Base-by-base conservation (phyloP, 92 coral and sea anemone species). In the Paragorgia papillata region DNA sequence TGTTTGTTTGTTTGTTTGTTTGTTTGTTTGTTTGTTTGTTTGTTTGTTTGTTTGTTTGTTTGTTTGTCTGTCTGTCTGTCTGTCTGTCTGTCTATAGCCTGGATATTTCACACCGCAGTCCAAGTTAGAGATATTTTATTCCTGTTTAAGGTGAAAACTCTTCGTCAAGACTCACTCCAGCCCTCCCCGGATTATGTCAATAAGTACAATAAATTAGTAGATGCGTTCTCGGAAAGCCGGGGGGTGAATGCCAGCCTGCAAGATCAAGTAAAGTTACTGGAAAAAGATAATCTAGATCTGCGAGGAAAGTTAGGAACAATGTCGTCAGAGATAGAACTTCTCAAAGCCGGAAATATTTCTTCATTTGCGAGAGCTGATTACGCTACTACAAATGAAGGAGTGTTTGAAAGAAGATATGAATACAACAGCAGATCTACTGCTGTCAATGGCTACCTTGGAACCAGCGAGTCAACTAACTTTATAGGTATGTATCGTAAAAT, bases 261-360 rank as follows among this genome's bases (percentile, higher is more conserved):
- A 51, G 86, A 89, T 56, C 85, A 74, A 63, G 80, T 86, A 12
- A 20, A 37, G 41, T 54, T 53, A 20, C 80, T 91, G 19, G 84
- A 89, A 26, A 60, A 19, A 12, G 91, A 91, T 4, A 91, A 89
- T 30, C 33, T 51, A 33, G 83, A 69, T 37, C 85, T 91, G 24
- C 58, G 66, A 34, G 44, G 59, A 20, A 79, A 91, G 62, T 78
- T 89, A 49, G 19, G 14, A 14, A 64, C n/a, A 12, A 25, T 64
- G 29, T 58, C 64, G 10, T 21, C 31, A 2, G 17, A 26, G 12
- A 20, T 24, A 13, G 53, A 48, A 26, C 4, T 18, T 19, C 31
- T 48, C 13, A 27, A 50, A 48, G 57, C 24, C 26, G 51, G 21
- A 44, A 49, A 44, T 26, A 9, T 10, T 9, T 10, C 78, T 19